Percentiles rank a stretch among this genome's conserved stretches.
phyloP scores from a whole-genome alignment of 2,797 vertebrate species.

The Meriones psammophilus region DNA sequence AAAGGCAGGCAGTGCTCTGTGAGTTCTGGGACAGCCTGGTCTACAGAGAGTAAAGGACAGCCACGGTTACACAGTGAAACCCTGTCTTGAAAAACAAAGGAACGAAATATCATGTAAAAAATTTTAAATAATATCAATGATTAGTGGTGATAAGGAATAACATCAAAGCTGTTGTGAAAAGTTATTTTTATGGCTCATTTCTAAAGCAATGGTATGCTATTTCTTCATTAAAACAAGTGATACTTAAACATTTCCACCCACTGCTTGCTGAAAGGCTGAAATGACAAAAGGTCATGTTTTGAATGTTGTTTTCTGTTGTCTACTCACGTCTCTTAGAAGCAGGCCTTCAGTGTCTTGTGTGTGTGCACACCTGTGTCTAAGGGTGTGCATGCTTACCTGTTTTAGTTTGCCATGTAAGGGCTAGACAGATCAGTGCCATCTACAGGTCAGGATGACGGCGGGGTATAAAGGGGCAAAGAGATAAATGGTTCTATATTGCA shows the following conservation, averaged over 20 bases:
- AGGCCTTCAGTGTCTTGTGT: not conserved
- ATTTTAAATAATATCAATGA: not conserved
- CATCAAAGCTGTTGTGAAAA: not conserved
- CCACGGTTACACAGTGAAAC: too few relatives aligned
- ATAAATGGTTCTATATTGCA: not conserved
- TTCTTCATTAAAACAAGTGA: not conserved
- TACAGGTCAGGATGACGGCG: rapidly evolving
- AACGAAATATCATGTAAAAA: not conserved
- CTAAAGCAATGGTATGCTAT: not conserved
- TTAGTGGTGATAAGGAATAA: not conserved
- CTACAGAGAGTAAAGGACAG: too few relatives aligned
- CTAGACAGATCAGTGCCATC: not conserved
- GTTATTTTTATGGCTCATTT: not conserved
- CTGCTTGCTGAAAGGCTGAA: not conserved
- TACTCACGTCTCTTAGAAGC: not conserved
- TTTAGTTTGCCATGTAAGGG: not conserved
- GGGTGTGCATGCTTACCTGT: not conserved
- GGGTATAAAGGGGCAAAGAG: not conserved
- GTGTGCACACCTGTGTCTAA: not conserved
- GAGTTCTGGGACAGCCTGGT: too few relatives aligned
- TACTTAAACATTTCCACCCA: not conserved
- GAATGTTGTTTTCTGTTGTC: not conserved
- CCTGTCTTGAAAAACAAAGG: too few relatives aligned
- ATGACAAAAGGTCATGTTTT: not conserved
- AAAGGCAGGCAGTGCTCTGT: too few relatives aligned